Conservation (phyloP, 2,113 vertebrate genomes). For the Zootoca vivipara region DNA sequence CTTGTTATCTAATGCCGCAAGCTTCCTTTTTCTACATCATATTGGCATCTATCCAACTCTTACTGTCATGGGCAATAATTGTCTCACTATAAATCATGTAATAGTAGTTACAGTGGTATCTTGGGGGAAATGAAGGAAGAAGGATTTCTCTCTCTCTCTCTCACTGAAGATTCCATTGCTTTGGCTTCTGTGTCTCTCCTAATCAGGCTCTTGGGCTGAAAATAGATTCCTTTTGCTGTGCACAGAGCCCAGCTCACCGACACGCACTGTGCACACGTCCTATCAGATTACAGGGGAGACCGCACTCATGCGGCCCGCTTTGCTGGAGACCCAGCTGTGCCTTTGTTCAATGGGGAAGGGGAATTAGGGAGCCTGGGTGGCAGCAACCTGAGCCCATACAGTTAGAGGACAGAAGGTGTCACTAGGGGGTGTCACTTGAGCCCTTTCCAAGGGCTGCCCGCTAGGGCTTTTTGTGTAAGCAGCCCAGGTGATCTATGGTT, state of each 20-base stretch:
- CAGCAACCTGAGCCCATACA: neutral
- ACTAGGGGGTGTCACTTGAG: neutral
- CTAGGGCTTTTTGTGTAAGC: neutral
- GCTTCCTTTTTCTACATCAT: conserved; percentile 6
- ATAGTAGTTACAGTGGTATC: neutral
- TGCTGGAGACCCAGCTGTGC: conserved; percentile 27
- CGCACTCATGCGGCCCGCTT: conserved; percentile 44
- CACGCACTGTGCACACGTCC: conserved; percentile 59
- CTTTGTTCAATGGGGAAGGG: neutral
- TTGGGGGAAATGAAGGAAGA: neutral
- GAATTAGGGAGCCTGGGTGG: neutral
- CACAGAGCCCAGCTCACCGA: conserved; percentile 27
- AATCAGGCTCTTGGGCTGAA: conserved; percentile 48
- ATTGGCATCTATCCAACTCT: neutral
- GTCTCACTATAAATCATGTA: neutral
- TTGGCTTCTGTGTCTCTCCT: conserved; percentile 14
- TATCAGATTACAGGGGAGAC: conserved; percentile 63
- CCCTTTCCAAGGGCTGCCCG: rapidly evolving
- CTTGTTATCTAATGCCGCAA: neutral
- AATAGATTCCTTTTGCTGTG: conserved; percentile 15
- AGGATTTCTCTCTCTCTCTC: neutral
- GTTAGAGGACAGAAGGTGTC: neutral
- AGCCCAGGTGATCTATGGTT: neutral
- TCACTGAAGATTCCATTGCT: conserved; percentile 17
- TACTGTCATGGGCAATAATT: neutral